Evolutionary conservation across 2,797 vertebrate genomes (phyloP), one percentile per base, ranked within the genome.

Genomic region (Paedocypris micromegethes): DNA sequence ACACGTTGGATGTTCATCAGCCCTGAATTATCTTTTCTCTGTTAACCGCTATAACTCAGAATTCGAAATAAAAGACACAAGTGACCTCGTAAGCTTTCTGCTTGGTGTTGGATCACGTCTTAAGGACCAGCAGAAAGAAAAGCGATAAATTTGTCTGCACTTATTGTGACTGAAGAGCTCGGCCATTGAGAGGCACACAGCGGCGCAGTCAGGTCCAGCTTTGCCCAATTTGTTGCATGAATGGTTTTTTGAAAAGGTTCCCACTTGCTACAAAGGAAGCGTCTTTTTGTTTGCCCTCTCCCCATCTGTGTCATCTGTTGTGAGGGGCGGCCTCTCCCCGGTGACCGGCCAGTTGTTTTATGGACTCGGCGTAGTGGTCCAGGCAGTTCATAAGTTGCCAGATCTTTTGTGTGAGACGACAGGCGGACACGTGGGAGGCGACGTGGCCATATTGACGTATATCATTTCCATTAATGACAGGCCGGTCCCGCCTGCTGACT

Each of bases 301-400:
- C 91, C 94, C 93, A 94, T 96, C 95, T 97, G 95, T 93, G 91
- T 95, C 92, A 93, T 95, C 93, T 93, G 92, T 93, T 95, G 82
- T 88, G 88, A 85, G 83, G 74, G 77, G 86, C 86, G 84, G 85
- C 84, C 86, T 91, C 89, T 88, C 93, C 91, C 88, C 93, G 92
- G 94, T 87, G 91, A 89, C 87, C 85, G 81, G 89, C 74, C 92
- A 89, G 90, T 95, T 93, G 92, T 93, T 97, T 98, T 94, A 97
- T 99, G 91, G 93, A 97, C 94, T 97, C 90, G 82, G 78, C 81
- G 85, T 91, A 88, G 89, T 89, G 92, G 90, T 89, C 87, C 84
- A 81, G 91, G 91, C 92, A 97, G 95, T 98, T 94, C 94, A 94
- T 98, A 93, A 94, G 92, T 92, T 91, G 90, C 86, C 87, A 73